These are phyloP conservation scores for Ceyx cyanopectus DNA, from an alignment of 2,113 vertebrate species.

Conservation along the genomic window DNA sequence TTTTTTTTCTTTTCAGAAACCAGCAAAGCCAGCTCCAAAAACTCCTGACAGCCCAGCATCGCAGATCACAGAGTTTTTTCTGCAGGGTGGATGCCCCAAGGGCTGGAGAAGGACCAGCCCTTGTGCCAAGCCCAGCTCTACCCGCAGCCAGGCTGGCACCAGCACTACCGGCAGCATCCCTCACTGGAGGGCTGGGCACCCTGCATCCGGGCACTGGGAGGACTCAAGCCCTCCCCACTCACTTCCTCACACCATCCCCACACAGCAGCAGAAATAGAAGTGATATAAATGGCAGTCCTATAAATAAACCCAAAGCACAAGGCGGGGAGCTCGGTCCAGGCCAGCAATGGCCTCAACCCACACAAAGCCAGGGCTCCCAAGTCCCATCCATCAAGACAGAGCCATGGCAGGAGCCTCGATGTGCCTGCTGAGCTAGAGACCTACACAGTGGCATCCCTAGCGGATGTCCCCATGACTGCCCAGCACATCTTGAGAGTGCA, in stretches of 20 bases:
- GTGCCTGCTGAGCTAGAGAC: not conserved
- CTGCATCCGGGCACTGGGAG: not conserved
- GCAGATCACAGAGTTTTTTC: not conserved
- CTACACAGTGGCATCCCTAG: not conserved
- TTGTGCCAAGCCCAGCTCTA: not conserved
- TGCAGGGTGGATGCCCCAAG: not conserved
- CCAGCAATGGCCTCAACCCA: not conserved
- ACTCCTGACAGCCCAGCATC: not conserved
- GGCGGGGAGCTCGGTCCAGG: slow-evolving; percentile 13
- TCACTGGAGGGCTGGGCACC: not conserved
- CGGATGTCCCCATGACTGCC: rapidly evolving
- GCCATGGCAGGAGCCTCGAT: not conserved
- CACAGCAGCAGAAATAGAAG: slow-evolving; percentile 48
- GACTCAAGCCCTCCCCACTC: not conserved
- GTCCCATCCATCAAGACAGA: not conserved
- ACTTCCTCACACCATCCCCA: slow-evolving; percentile 13
- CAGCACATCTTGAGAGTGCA: rapidly evolving
- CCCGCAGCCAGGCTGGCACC: not conserved
- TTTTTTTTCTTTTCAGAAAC: not conserved
- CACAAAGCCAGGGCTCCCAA: not conserved
- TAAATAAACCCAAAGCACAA: slow-evolving; percentile 59
- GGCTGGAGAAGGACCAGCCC: not conserved
- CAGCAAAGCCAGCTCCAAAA: not conserved
- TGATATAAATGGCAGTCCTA: slow-evolving; percentile 64
- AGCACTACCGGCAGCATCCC: rapidly evolving